These are phyloP conservation scores for Camponotus vicinus DNA, from an alignment of 1,140 invertebrate species.

Conservation along the genomic window DNA sequence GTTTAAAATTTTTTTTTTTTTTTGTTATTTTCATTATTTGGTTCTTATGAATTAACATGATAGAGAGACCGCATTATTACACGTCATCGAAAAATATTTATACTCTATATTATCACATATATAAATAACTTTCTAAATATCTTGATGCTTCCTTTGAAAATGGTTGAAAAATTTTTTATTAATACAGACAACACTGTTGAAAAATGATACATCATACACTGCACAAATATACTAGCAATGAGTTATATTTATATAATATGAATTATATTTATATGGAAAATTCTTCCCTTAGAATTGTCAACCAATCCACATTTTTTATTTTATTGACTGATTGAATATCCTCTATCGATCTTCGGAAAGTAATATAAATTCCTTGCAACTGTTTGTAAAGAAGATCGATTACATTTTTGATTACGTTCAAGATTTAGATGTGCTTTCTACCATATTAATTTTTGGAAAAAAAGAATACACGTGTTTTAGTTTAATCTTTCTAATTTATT, in stretches of 20 bases:
- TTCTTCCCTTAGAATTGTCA: not conserved
- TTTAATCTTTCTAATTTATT: too few species aligned
- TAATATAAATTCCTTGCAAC: conserved; percentile 36
- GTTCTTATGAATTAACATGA: not conserved
- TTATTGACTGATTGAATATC: conserved; percentile 19
- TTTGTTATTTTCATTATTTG: conserved; percentile 14
- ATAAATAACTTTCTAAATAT: not conserved
- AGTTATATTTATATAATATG: too few species aligned
- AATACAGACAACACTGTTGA: not conserved
- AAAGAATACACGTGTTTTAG: not conserved
- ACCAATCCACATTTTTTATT: not conserved
- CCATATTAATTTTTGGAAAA: not conserved
- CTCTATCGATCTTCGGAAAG: conserved; percentile 7
- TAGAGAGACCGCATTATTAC: not conserved
- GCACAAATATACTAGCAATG: too few species aligned
- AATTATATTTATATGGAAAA: too few species aligned
- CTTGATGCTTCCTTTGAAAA: not conserved
- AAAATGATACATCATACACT: not conserved
- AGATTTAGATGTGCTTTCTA: conserved; percentile 67
- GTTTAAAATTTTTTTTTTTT: conserved; percentile 4
- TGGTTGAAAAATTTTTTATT: not conserved
- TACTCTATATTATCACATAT: not conserved
- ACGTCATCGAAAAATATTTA: not conserved
- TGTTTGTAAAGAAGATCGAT: conserved; percentile 62
- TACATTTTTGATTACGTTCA: conserved; percentile 69